Conservation (phyloP, 2,797 vertebrate species). For the Peromyscus nudipes region DNA sequence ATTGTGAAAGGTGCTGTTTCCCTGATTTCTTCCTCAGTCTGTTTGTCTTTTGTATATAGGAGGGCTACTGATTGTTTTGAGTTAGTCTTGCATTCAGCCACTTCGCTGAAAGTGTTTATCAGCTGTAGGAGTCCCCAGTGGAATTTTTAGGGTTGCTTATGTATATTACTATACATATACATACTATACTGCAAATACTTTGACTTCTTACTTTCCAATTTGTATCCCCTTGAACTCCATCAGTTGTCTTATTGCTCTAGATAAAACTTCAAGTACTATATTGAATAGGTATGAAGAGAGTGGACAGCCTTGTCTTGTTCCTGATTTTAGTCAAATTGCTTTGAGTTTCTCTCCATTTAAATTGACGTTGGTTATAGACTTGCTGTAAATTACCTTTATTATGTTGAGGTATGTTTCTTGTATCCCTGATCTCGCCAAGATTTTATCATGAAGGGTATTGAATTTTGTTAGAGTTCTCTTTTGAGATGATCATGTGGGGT, state of each 20-base stretch:
- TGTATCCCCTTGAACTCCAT: not conserved
- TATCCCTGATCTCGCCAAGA: not conserved
- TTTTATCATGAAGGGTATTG: not conserved
- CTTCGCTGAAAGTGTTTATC: not conserved
- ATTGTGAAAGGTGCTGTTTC: not conserved
- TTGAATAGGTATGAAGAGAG: not conserved
- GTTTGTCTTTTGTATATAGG: not conserved
- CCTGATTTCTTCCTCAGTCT: not conserved
- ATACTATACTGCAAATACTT: not conserved
- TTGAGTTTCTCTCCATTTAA: not conserved
- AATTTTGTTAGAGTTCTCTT: not conserved
- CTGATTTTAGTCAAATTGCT: not conserved
- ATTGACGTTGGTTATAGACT: not conserved
- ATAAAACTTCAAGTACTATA: not conserved
- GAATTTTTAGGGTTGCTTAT: not conserved
- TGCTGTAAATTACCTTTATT: not conserved
- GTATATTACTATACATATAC: not conserved
- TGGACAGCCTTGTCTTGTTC: not conserved
- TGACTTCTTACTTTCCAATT: not conserved
- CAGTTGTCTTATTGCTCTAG: not conserved
- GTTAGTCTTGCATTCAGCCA: not conserved
- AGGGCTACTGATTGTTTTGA: not conserved
- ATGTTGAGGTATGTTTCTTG: not conserved
- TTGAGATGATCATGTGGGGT: not conserved
- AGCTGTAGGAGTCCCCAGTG: not conserved